Percentiles rank a stretch among this genome's conserved stretches.
These are phyloP conservation scores for Ostrea edulis DNA, from an alignment of 1,140 invertebrate species.

Conservation along the genomic window DNA sequence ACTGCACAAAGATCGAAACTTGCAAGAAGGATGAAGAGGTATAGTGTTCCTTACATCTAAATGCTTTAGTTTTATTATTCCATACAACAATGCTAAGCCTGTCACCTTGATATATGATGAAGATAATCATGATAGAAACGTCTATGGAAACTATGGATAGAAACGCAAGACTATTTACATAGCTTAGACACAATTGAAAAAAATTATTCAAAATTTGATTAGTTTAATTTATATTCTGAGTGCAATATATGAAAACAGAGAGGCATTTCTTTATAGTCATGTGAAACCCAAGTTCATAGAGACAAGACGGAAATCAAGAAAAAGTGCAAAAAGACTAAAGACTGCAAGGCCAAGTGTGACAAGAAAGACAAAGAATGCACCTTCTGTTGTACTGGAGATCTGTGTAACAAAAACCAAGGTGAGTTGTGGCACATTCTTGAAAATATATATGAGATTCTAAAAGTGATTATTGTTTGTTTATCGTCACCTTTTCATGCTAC, in stretches of 20 bases:
- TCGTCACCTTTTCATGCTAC: too few species aligned
- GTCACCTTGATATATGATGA: too few species aligned
- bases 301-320: neutral
- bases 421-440: neutral
- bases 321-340: neutral
- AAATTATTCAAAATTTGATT: too few species aligned
- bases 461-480: too few species aligned
- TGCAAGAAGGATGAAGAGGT: neutral
- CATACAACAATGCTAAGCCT: too few species aligned
- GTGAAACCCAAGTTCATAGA: neutral
- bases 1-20: neutral
- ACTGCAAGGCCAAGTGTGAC: neutral
- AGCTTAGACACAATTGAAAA: too few species aligned
- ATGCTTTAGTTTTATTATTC: too few species aligned
- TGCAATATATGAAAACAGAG: too few species aligned
- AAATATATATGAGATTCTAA: neutral
- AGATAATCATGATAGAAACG: too few species aligned
- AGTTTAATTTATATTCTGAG: too few species aligned
- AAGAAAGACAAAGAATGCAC: neutral
- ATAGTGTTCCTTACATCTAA: neutral
- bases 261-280: neutral
- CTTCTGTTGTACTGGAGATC: neutral
- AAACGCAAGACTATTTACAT: too few species aligned
- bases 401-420: constrained; percentile 18
- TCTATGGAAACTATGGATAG: too few species aligned